phyloP scores from a whole-genome alignment of 2,113 vertebrate genomes.

The Pantherophis guttatus region DNA sequence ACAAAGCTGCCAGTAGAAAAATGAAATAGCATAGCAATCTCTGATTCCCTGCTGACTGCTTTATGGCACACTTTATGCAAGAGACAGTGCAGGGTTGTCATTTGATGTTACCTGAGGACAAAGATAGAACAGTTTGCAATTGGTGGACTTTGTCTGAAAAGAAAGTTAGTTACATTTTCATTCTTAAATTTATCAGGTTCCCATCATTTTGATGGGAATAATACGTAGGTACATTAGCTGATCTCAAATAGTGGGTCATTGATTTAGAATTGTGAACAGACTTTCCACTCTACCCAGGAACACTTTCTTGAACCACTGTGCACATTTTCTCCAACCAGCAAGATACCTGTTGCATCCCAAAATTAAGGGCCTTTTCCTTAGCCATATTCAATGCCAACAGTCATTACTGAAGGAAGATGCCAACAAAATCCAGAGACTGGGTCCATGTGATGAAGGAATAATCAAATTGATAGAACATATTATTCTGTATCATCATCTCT shows the following conservation, averaged over 20 bases:
- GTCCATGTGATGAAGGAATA: neutral
- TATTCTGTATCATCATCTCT: too few species aligned
- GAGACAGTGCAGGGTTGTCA: neutral
- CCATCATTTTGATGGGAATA: too few species aligned
- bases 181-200: neutral
- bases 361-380: neutral
- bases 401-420: neutral
- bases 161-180: neutral
- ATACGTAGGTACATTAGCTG: neutral
- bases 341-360: neutral
- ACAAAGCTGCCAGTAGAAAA: neutral
- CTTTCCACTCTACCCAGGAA: neutral
- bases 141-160: neutral
- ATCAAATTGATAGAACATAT: neutral
- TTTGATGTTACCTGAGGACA: neutral
- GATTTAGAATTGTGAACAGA: neutral
- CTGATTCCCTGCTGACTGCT: neutral
- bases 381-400: neutral
- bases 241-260: neutral
- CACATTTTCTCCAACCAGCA: neutral
- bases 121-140: neutral
- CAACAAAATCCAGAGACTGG: neutral
- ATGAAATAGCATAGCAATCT: neutral
- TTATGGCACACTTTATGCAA: neutral
- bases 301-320: neutral